Evolutionary conservation across 2,888 invertebrate genomes (phyloP).

Genomic region (Diachrysia chrysitis): DNA sequence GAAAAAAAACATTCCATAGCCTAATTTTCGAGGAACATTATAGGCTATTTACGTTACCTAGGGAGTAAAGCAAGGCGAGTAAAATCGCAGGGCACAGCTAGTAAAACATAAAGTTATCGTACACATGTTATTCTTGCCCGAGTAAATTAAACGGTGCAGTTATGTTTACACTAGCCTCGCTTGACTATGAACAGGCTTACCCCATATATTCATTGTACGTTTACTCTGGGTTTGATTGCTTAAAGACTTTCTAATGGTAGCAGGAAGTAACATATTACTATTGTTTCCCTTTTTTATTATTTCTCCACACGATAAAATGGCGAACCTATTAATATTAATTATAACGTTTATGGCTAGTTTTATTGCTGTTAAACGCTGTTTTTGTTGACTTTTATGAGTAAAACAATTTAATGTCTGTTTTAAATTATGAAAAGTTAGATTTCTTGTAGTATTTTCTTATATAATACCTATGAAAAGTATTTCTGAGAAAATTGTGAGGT

Average conservation of each 20-base stretch:
- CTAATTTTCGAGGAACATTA: too few species aligned
- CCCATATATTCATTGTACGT: constrained; percentile 19
- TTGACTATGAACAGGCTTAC: constrained; percentile 45
- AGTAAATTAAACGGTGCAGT: constrained; percentile 55
- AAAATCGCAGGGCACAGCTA: too few species aligned
- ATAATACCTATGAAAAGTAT: neutral
- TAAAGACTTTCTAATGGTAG: constrained; percentile 51
- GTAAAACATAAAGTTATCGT: constrained; percentile 48
- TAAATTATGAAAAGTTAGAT: constrained; percentile 14
- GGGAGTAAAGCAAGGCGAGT: too few species aligned
- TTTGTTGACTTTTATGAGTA: constrained; percentile 24
- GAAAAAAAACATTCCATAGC: too few species aligned
- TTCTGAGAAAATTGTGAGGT: neutral
- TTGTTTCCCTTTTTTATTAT: constrained; percentile 34
- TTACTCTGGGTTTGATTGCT: constrained; percentile 51
- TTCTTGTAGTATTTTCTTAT: constrained; percentile 12
- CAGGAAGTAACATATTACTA: constrained; percentile 59
- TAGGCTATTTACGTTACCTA: too few species aligned
- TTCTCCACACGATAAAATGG: constrained; percentile 34
- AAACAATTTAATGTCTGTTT: constrained; percentile 26
- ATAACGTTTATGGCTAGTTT: constrained; percentile 26
- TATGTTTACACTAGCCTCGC: constrained; percentile 49
- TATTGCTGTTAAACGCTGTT: constrained; percentile 31
- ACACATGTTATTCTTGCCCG: constrained; percentile 47
- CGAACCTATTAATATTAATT: constrained; percentile 45